These are phyloP conservation scores for Corythoichthys haematopterus DNA, from an alignment of 2,113 vertebrate species.

Conservation along the genomic window DNA sequence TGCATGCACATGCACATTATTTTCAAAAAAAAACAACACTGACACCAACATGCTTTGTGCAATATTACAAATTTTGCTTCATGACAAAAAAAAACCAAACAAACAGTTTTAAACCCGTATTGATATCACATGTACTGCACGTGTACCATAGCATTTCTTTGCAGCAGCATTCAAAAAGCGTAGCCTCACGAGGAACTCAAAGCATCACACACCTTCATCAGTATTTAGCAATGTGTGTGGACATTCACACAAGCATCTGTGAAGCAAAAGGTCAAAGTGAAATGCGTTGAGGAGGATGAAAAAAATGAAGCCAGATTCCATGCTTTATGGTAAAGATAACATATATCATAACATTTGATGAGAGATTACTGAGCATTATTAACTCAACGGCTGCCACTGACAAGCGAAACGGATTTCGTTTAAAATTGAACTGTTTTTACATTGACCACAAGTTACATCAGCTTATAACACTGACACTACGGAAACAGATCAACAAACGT, in stretches of 20 bases:
- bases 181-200: constrained; percentile 28
- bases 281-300: constrained; percentile 33
- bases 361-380: too few relatives aligned
- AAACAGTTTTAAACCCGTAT: constrained; percentile 1
- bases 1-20: constrained; percentile 15
- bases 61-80: constrained; percentile 11
- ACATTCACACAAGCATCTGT: constrained; percentile 57
- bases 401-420: too few relatives aligned
- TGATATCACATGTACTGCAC: constrained; percentile 46
- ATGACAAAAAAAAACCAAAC: not conserved
- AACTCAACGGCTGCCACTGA: too few relatives aligned
- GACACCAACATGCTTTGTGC: constrained; percentile 14
- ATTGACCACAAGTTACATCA: too few relatives aligned
- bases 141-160: constrained; percentile 63
- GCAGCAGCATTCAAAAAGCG: constrained; percentile 59
- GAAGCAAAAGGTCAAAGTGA: constrained; percentile 20
- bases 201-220: constrained; percentile 20
- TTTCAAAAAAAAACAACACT: constrained; percentile 9
- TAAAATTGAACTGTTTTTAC: too few relatives aligned
- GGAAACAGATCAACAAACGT: too few relatives aligned
- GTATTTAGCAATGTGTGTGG: constrained; percentile 29
- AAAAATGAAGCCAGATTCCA: constrained; percentile 12
- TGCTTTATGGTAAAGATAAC: not conserved
- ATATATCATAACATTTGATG: not conserved
- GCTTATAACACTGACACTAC: too few relatives aligned